Percentiles rank a stretch among this genome's conserved stretches.
phyloP scores from a whole-genome alignment of 2,113 vertebrate genomes.

The Mystacornis crossleyi region DNA sequence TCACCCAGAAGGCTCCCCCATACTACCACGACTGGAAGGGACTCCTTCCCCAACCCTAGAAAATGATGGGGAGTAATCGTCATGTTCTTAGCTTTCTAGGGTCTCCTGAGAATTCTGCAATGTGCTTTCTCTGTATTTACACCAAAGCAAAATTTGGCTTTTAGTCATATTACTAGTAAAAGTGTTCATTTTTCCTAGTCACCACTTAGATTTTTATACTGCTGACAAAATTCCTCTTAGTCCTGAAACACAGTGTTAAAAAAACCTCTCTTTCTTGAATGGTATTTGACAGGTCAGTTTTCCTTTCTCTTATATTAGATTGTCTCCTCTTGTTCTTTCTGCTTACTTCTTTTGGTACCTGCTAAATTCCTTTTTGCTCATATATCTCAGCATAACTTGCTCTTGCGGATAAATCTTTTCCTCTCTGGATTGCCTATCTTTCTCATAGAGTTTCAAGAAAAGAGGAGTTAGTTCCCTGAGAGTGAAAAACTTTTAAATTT shows the following conservation, averaged over 20 bases:
- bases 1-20: not conserved
- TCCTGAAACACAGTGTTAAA: not conserved
- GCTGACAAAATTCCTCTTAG: not conserved
- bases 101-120: not conserved
- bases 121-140: not conserved
- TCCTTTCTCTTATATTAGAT: not conserved
- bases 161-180: not conserved
- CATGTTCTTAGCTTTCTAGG: not conserved
- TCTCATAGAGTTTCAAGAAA: not conserved
- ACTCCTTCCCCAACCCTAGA: fast-evolving
- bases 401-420: not conserved
- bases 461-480: not conserved
- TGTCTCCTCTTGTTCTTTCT: not conserved
- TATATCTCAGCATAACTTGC: not conserved
- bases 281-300: not conserved
- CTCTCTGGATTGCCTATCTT: not conserved
- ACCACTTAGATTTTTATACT: not conserved
- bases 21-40: fast-evolving
- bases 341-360: fast-evolving
- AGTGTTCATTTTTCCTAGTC: not conserved
- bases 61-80: not conserved
- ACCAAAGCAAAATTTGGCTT: not conserved
- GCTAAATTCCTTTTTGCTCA: not conserved
- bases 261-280: not conserved
- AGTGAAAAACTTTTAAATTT: not conserved